Conservation (phyloP, 2,113 vertebrate species). For the Ceuthmochares aereus region DNA sequence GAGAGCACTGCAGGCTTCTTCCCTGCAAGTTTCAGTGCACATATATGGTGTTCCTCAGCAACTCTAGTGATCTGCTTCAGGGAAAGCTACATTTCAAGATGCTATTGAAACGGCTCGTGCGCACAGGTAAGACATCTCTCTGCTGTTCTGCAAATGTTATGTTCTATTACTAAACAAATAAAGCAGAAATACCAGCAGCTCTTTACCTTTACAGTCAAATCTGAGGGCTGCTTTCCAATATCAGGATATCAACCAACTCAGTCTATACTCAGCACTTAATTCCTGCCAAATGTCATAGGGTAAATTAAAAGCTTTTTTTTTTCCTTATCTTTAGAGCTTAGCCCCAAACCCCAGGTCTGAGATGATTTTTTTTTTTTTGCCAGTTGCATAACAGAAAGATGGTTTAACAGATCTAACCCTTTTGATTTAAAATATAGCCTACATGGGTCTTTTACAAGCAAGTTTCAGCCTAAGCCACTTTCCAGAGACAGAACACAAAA, state of each 20-base stretch:
- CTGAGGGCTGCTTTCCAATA: neutral
- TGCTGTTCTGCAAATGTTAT: neutral
- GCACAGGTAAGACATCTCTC: neutral
- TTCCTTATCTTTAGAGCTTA: conserved; percentile 46
- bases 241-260: neutral
- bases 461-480: neutral
- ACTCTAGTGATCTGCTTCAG: neutral
- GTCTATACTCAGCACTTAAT: neutral
- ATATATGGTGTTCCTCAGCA: neutral
- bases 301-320: conserved; percentile 50
- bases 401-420: conserved; percentile 23
- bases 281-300: conserved; percentile 17
- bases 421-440: conserved; percentile 48
- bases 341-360: neutral
- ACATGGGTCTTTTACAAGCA: neutral
- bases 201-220: neutral
- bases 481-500: neutral
- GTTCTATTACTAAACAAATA: neutral
- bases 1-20: neutral
- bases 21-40: neutral
- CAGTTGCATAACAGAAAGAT: conserved; percentile 54
- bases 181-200: neutral
- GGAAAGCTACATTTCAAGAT: neutral
- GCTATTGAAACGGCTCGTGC: neutral
- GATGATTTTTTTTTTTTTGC: neutral